phyloP scores from a whole-genome alignment of 2,797 vertebrate genomes.

The Phaenicophaeus curvirostris region DNA sequence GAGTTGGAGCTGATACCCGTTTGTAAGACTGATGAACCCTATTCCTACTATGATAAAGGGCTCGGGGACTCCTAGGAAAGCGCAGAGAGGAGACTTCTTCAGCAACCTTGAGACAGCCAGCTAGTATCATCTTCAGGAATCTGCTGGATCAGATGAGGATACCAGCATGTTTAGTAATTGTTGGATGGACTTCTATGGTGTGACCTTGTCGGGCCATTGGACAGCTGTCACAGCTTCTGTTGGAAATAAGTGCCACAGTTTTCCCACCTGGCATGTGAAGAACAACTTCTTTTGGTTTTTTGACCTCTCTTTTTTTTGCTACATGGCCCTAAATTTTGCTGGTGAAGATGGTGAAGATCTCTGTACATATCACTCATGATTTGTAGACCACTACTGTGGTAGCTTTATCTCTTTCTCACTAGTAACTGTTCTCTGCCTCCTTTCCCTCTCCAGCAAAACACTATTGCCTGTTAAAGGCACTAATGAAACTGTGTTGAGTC shows the following conservation, averaged over 20 bases:
- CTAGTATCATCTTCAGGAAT: not conserved
- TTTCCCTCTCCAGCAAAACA: not conserved
- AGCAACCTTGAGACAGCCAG: not conserved
- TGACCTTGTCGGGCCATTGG: fast-evolving
- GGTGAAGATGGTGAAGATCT: not conserved
- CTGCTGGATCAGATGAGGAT: not conserved
- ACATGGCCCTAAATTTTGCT: not conserved
- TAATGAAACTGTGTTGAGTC: not conserved
- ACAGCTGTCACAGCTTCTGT: fast-evolving
- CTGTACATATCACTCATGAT: not conserved
- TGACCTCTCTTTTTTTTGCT: not conserved
- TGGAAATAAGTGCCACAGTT: not conserved
- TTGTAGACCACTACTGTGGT: not conserved
- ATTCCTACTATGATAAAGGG: not conserved
- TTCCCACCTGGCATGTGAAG: not conserved
- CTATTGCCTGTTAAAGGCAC: not conserved
- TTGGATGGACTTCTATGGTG: fast-evolving
- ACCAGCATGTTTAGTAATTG: not conserved
- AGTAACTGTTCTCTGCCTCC: not conserved
- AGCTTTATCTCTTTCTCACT: not conserved
- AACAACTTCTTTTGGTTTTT: not conserved
- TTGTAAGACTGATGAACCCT: not conserved
- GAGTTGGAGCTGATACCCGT: not conserved
- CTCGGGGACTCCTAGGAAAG: fast-evolving
- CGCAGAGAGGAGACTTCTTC: not conserved